Evolutionary conservation across 1,140 invertebrate species (phyloP).

Genomic region (Nixonia krombeini): DNA sequence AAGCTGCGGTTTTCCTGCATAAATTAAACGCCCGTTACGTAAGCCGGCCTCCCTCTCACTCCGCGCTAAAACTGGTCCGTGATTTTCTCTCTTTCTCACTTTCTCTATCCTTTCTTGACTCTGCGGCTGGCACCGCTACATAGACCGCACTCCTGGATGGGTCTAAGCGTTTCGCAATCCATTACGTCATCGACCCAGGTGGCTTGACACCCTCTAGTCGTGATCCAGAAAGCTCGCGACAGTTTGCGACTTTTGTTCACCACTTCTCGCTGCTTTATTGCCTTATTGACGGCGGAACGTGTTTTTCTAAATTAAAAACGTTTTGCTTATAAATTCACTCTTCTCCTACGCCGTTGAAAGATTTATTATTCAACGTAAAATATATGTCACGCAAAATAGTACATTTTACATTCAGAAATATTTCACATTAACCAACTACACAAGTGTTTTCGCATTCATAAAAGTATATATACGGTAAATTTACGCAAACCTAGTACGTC

Average conservation of each 20-base stretch:
- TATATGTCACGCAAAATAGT: too few species aligned
- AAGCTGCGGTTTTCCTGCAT: conserved; percentile 4
- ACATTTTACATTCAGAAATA: too few species aligned
- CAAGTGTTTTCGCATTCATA: too few species aligned
- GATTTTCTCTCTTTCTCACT: conserved; percentile 42
- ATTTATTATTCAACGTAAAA: too few species aligned
- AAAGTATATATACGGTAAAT: too few species aligned
- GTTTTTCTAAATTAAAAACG: too few species aligned
- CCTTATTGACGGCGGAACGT: too few species aligned
- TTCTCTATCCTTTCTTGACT: conserved; percentile 42
- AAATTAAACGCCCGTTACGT: conserved; percentile 20
- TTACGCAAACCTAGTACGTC: too few species aligned
- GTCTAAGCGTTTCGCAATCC: conserved; percentile 38
- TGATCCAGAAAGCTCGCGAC: conserved; percentile 30
- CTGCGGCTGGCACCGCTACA: conserved; percentile 10
- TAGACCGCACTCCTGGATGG: conserved; percentile 27
- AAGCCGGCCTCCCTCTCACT: conserved; percentile 26
- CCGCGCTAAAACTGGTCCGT: conserved; percentile 32
- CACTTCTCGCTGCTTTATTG: background rate
- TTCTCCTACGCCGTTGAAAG: too few species aligned
- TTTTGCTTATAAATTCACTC: too few species aligned
- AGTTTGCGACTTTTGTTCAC: conserved; percentile 12
- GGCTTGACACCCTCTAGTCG: conserved; percentile 22
- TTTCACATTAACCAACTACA: too few species aligned
- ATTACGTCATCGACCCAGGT: conserved; percentile 37